phyloP scores from a whole-genome alignment of 2,113 vertebrate species.

The Trochalopteron elliotii region DNA sequence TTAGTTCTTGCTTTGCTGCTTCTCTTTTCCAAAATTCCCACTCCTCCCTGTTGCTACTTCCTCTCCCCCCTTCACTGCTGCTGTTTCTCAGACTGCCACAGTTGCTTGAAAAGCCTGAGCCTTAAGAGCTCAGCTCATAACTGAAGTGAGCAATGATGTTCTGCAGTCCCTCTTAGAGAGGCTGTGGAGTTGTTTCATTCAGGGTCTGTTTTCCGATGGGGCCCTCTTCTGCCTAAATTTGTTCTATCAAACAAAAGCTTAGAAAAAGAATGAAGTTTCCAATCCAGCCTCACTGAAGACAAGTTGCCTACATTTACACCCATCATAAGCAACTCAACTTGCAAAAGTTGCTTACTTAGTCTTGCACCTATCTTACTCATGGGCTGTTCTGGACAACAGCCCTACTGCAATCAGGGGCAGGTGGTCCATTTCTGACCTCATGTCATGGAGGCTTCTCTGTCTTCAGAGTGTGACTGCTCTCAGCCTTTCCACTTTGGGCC shows the following conservation, averaged over 20 bases:
- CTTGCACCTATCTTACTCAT: not conserved
- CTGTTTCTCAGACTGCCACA: not conserved
- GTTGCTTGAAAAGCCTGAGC: not conserved
- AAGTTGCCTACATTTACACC: not conserved
- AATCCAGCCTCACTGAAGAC: not conserved
- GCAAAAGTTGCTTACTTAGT: not conserved
- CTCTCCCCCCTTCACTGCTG: not conserved
- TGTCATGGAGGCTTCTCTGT: not conserved
- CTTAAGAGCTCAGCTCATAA: not conserved
- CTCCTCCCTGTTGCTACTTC: not conserved
- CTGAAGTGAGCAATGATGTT: not conserved
- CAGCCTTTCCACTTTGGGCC: not conserved
- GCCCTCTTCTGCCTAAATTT: not conserved
- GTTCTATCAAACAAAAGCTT: not conserved
- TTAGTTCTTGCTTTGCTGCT: slow-evolving; percentile 41
- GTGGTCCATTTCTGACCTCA: not conserved
- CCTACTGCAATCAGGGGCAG: not conserved
- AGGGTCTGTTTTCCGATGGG: not conserved
- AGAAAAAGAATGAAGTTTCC: not conserved
- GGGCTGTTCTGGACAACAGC: not conserved
- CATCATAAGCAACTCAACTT: not conserved
- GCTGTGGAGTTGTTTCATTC: not conserved
- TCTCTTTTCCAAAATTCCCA: not conserved
- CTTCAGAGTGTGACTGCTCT: not conserved
- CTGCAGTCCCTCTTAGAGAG: not conserved